Percentiles rank a stretch among this genome's conserved stretches.
These are phyloP conservation scores for Colletes gigas DNA, from an alignment of 1,140 invertebrate species.

Conservation along the genomic window DNA sequence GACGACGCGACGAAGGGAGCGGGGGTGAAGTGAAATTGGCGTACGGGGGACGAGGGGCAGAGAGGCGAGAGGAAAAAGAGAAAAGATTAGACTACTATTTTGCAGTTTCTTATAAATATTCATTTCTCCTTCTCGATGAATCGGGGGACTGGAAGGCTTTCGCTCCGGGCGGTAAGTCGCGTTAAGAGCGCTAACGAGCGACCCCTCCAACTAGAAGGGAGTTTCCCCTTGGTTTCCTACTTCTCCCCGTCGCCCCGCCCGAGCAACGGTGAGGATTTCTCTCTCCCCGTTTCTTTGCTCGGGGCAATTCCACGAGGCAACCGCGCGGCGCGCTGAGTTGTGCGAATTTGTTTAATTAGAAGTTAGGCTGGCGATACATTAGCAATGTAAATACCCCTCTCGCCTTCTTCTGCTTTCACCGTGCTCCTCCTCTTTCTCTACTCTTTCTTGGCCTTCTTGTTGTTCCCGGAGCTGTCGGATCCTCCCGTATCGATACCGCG, in stretches of 20 bases:
- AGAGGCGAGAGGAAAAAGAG: conserved; percentile 35
- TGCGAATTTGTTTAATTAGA: conserved; percentile 82
- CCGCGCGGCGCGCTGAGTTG: conserved; percentile 73
- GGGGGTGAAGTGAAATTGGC: neutral
- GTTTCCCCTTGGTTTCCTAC: conserved; percentile 54
- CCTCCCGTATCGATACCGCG: conserved; percentile 41
- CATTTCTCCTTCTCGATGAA: conserved; percentile 77
- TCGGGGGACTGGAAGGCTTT: conserved; percentile 71
- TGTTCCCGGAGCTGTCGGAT: conserved; percentile 17
- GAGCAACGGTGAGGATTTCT: conserved; percentile 13
- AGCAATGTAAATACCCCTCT: conserved; percentile 79
- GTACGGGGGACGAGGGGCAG: conserved; percentile 18
- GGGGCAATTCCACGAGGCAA: conserved; percentile 70
- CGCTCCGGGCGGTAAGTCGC: conserved; percentile 79
- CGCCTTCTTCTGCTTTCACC: conserved; percentile 10
- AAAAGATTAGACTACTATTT: conserved; percentile 72
- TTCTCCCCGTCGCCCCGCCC: conserved; percentile 21
- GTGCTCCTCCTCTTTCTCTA: neutral
- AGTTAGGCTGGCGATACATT: conserved; percentile 80
- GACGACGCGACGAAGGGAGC: conserved; percentile 23
- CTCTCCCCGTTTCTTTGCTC: conserved; percentile 31
- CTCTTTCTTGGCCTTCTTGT: conserved; percentile 26
- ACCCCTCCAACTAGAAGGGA: conserved; percentile 66
- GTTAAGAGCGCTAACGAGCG: conserved; percentile 80
- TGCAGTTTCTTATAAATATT: conserved; percentile 81